Evolutionary conservation across 2,888 invertebrate genomes (phyloP).

Genomic region (Eudemis profundana): DNA sequence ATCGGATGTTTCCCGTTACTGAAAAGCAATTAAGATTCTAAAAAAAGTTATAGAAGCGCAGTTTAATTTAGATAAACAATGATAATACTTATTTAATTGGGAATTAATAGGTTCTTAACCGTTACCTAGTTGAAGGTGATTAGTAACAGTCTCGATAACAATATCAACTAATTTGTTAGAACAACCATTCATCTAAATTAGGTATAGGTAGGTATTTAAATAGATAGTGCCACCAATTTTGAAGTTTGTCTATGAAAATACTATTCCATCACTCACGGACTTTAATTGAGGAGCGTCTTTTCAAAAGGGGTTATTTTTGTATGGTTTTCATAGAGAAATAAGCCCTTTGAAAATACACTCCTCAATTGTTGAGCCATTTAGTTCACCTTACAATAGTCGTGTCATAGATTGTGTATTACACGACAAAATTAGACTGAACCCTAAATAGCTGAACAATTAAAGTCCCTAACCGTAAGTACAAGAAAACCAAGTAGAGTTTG

Average conservation of each 20-base stretch:
- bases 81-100: constrained; percentile 19
- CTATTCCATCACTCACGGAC: neutral
- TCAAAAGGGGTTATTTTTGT: too few relatives aligned
- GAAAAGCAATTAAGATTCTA: constrained; percentile 9
- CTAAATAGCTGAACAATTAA: too few relatives aligned
- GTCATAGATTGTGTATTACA: too few relatives aligned
- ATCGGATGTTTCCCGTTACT: constrained; percentile 12
- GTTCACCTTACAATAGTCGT: too few relatives aligned
- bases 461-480: too few relatives aligned
- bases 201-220: neutral
- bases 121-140: neutral
- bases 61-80: constrained; percentile 16
- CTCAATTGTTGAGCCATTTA: too few relatives aligned
- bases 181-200: neutral
- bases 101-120: constrained; percentile 7
- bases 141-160: neutral
- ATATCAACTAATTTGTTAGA: neutral
- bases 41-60: neutral
- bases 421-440: too few relatives aligned
- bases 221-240: neutral
- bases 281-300: neutral
- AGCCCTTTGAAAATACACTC: too few relatives aligned
- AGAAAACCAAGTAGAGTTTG: too few relatives aligned
- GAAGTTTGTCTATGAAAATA: neutral
- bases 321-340: too few relatives aligned